A percentile compares a stretch with the other conserved stretches of the same genome.
phyloP scores from a whole-genome alignment of 2,113 vertebrate species.

The Columba livia region DNA sequence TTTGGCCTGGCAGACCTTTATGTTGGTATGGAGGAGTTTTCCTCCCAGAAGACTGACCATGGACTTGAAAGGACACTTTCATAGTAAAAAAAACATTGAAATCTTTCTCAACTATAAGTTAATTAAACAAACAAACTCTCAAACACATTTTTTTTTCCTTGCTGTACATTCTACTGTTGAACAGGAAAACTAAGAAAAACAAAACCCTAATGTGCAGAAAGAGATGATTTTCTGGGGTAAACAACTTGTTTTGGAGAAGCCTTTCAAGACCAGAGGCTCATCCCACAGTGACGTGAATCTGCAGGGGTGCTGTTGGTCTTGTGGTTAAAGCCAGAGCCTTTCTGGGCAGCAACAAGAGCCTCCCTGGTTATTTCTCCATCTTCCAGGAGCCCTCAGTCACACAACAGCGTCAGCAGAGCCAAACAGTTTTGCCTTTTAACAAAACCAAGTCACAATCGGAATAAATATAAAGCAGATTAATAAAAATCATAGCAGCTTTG shows the following conservation, averaged over 20 bases:
- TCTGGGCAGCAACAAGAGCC: neutral
- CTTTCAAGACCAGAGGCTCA: neutral
- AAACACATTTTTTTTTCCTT: neutral
- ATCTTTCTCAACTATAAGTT: neutral
- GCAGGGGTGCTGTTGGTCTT: neutral
- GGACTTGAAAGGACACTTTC: neutral
- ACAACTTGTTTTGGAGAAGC: neutral
- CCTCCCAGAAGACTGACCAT: neutral
- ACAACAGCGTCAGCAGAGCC: rapidly evolving
- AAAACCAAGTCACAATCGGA: neutral
- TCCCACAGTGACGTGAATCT: neutral
- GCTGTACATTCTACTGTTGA: neutral
- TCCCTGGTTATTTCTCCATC: neutral
- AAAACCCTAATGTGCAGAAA: neutral
- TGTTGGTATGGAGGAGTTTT: neutral
- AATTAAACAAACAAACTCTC: too few relatives aligned
- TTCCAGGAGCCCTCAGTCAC: neutral
- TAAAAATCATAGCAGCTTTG: neutral
- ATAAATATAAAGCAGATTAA: neutral
- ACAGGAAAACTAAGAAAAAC: neutral
- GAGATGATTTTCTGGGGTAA: neutral
- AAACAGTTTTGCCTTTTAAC: neutral
- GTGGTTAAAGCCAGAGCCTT: neutral
- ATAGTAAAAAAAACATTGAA: neutral
- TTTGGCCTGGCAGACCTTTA: neutral